phyloP scores from a whole-genome alignment of 2,113 vertebrate species.

The Oreochromis tanganicae region DNA sequence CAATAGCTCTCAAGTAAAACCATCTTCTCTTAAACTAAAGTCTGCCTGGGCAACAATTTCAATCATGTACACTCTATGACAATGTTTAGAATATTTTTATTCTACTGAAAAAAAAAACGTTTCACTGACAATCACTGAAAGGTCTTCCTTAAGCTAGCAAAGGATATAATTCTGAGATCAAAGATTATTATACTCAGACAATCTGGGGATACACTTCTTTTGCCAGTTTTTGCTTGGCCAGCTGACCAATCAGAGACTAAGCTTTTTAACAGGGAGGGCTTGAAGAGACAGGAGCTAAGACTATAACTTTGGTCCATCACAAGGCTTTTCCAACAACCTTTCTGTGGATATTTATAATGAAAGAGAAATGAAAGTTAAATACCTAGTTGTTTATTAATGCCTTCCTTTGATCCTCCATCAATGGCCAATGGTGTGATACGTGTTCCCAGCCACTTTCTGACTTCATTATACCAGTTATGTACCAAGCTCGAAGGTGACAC shows the following conservation, averaged over 20 bases:
- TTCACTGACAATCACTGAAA: background rate
- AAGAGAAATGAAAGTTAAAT: background rate
- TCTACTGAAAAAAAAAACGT: background rate
- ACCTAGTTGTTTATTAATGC: conserved; percentile 89
- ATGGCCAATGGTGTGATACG: conserved; percentile 89
- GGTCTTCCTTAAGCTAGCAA: fast-evolving
- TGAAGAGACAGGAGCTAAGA: background rate
- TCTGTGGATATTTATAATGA: background rate
- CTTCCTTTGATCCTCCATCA: conserved; percentile 90
- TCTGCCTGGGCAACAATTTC: background rate
- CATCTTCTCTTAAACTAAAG: background rate
- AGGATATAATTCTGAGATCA: background rate
- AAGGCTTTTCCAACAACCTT: background rate
- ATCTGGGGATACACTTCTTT: background rate
- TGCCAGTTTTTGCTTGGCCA: background rate
- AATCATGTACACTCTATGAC: background rate
- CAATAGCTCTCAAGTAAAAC: background rate
- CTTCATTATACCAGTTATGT: conserved; percentile 95
- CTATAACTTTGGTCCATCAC: background rate
- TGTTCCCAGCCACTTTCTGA: conserved; percentile 91
- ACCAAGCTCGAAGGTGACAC: conserved; percentile 97
- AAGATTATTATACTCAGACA: background rate
- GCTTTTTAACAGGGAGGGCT: background rate
- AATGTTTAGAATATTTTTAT: background rate
- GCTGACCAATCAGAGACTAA: background rate